Evolutionary conservation across 2,888 invertebrate genomes (phyloP), one percentile per base, ranked within the genome.

Genomic region (Camptogramma bilineatum): DNA sequence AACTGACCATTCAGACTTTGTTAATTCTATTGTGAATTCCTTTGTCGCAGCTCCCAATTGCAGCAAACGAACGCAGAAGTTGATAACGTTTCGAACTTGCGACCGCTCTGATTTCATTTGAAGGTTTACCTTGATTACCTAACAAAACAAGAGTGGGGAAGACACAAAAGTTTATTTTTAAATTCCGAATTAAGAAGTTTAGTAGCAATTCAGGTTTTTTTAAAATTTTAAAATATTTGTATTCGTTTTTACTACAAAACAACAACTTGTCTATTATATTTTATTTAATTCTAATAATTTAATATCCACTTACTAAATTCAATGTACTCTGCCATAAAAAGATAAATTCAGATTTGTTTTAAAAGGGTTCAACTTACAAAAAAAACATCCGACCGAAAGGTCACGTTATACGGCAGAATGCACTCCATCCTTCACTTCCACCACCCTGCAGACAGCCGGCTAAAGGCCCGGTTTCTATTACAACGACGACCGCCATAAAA

Each of bases 1-100:
- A 58, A 74, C 71, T 77, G 81, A 78, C 80, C 84, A 81, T 77
- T 75, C 74, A 70, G 78, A 58, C 76, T 79, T 73, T 76, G 81
- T 73, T 90, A 87, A 90, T 89, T 84, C 77, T 76, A 83, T 86
- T 84, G 79, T 69, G 66, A 73, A 72, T 79, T 83, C 82, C 85
- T 86, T 85, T 86, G 86, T 83, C 73, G 74, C 69, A 66, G 74
- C 68, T 72, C 72, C 74, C 16, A 77, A 82, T 81, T 81, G 81
- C 64, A 58, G 68, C 78, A 80, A 84, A 83, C 78, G 79, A 79
- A 78, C 73, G 61, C 67, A 69, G 70, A 70, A 73, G 69, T 77
- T 73, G 70, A 71, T 73, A 70, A 66, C 66, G 63, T 64, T 59
- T 56, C 60, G 70, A 73, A 76, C 73, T 72, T 73, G 71, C 71